Evolutionary conservation across 2,113 vertebrate genomes (phyloP), one percentile per base, ranked within the genome.

Genomic region (Tinamus guttatus): DNA sequence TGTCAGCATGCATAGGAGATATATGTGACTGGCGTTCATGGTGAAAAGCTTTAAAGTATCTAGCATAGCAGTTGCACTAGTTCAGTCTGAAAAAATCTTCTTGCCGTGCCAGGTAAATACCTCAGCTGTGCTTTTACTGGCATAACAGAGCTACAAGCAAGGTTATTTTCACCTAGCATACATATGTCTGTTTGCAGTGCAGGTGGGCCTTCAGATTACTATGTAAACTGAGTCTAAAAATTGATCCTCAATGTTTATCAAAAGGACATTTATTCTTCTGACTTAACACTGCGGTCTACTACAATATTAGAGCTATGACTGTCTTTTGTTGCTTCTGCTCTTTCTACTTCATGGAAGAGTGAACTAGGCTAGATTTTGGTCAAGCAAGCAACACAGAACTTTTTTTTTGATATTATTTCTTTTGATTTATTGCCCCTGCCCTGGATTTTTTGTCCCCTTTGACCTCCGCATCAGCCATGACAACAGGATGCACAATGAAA

Each of bases 401-500:
- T 89, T 56, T 89, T 56, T 73, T 36, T 45, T 74, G 52, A 27
- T 9, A 24, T 38, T 69, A 8, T 16, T 15, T 82, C 24, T 74
- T 85, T 13, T 40, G 18, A 8, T 36, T 7, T 25, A 43, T 68
- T 92, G 75, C 45, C 91, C 56, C 49, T 91, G 85, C 38, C 84
- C 89, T 81, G 45, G 17, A 91, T 25, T 49, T 83, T 90, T 91
- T 86, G 74, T 88, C 71, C 86, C 68, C 34, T 94, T 95, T 93
- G 93, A 56, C 93, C 87, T 96, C 75, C 91, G 78, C 87, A 93
- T 85, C 85, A 94, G 47, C 95, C 87, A 45, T 3, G 47, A 97
- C 94, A 95, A 94, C 89, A 93, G 76, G 82, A 94, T 85, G 95
- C 96, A 97, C 69, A 95, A 91, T 94, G 76, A 94, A 94, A 91